phyloP scores from a whole-genome alignment of 2,888 invertebrate species.

The Agrochola lota region DNA sequence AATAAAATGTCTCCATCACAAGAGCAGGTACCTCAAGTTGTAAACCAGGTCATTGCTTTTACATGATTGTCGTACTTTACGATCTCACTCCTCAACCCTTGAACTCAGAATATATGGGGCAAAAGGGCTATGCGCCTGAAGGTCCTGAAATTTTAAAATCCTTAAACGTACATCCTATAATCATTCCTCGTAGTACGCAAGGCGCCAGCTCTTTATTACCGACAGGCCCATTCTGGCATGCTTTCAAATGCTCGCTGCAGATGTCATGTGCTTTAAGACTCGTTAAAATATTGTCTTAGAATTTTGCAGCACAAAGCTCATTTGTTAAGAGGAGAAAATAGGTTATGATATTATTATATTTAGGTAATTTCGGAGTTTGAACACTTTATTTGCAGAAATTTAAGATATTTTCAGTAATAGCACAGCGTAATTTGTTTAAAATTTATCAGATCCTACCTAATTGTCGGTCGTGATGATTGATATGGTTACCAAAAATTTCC shows the following conservation, averaged over 20 bases:
- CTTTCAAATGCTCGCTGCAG: constrained; percentile 76
- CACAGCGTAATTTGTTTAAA: background rate
- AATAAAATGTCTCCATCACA: constrained; percentile 54
- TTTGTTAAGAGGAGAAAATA: constrained; percentile 40
- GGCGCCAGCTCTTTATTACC: constrained; percentile 51
- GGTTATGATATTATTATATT: constrained; percentile 15
- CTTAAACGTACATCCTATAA: constrained; percentile 22
- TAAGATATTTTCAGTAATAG: background rate
- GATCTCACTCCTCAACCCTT: constrained; percentile 27
- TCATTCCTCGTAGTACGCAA: constrained; percentile 31
- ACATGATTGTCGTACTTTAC: constrained; percentile 57
- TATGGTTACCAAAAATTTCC: background rate
- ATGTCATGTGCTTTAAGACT: constrained; percentile 69
- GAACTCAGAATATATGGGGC: constrained; percentile 37
- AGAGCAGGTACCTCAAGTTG: constrained; percentile 29
- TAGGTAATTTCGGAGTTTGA: constrained; percentile 18
- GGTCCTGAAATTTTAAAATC: constrained; percentile 46
- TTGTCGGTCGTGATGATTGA: too few species aligned
- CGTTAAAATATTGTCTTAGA: constrained; percentile 64
- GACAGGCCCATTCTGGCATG: constrained; percentile 72
- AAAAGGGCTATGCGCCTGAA: constrained; percentile 4
- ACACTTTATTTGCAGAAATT: background rate
- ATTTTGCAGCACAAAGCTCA: constrained; percentile 38
- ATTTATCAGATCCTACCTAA: background rate
- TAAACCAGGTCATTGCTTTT: constrained; percentile 61